Evolutionary conservation across 2,797 vertebrate species (phyloP).

Genomic region (Sternarchorhynchus goeldii): DNA sequence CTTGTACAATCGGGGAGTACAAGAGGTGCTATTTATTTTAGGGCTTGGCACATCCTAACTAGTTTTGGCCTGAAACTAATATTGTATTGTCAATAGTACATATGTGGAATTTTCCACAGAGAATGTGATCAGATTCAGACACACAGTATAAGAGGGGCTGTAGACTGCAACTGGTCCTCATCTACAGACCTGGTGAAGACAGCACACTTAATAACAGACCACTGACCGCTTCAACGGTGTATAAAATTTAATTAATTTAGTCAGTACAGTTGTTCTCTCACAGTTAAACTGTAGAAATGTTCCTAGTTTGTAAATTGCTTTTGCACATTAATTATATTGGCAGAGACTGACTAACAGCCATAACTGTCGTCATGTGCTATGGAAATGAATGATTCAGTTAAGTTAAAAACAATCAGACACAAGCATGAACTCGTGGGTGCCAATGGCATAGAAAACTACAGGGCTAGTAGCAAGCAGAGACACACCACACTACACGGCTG

Average conservation of each 20-base stretch:
- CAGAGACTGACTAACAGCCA: background rate
- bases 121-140: no score
- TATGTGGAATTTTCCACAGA: no score
- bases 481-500: background rate
- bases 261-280: no score
- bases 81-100: conserved; percentile 9
- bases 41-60: conserved; percentile 56
- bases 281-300: no score
- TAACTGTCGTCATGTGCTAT: background rate
- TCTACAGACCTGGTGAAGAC: no score
- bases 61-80: background rate
- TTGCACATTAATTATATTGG: no score
- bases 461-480: background rate
- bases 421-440: background rate
- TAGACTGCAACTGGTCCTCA: no score
- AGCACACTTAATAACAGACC: no score
- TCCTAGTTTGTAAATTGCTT: no score
- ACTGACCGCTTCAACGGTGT: no score
- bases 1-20: conserved; percentile 23
- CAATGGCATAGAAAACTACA: conserved; percentile 14
- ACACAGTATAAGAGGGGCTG: no score
- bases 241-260: no score
- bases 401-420: background rate
- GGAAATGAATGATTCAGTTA: conserved; percentile 1
- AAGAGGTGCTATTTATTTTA: conserved; percentile 59